Conservation (phyloP, 1,140 invertebrate species). For the Reticulitermes speratus region DNA sequence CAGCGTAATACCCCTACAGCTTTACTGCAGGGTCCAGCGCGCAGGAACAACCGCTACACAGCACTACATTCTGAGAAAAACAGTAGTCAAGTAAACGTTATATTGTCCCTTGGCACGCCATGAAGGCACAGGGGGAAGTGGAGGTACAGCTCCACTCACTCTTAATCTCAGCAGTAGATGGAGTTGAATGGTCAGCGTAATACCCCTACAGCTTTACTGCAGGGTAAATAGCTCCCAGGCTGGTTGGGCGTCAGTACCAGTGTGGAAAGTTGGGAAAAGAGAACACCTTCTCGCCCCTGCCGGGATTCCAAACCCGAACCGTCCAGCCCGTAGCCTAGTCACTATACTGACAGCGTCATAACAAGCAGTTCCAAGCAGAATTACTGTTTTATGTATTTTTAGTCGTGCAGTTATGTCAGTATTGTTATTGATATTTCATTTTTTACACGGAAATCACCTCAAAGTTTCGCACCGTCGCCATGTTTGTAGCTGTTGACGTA, state of each 20-base stretch:
- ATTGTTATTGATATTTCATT: no score
- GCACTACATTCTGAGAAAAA: conserved; percentile 74
- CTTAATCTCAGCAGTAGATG: background rate
- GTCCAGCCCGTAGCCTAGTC: no score
- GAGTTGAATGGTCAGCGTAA: background rate
- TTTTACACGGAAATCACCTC: no score
- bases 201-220: background rate
- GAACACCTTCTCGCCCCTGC: no score
- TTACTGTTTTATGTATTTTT: no score
- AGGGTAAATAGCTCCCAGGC: background rate
- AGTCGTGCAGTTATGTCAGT: no score
- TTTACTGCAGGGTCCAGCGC: conserved; percentile 79
- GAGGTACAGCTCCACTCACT: background rate
- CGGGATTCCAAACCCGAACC: no score
- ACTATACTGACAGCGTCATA: no score
- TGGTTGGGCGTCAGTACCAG: background rate
- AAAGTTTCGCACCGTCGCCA: no score
- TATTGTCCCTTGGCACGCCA: background rate
- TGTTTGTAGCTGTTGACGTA: no score
- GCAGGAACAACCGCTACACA: conserved; percentile 93
- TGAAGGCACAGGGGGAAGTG: background rate
- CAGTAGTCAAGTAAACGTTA: background rate
- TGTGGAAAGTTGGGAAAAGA: no score
- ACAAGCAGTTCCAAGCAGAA: no score
- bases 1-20: background rate